These are phyloP conservation scores for Equus przewalskii DNA, from an alignment of 2,113 vertebrate species.

Conservation along the genomic window DNA sequence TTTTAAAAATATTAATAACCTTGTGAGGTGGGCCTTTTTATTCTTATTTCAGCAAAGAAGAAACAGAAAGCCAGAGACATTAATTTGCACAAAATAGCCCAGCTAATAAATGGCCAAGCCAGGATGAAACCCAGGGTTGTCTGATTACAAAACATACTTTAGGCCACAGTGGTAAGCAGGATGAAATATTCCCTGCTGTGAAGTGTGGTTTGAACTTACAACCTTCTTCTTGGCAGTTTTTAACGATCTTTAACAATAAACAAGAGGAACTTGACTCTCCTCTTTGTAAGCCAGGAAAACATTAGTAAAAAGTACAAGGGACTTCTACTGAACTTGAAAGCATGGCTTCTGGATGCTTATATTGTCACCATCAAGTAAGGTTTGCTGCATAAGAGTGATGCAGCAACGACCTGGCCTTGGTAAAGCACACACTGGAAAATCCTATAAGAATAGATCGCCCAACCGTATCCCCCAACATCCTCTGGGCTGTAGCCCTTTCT, in stretches of 20 bases:
- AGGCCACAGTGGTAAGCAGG: not conserved
- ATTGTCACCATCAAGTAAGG: not conserved
- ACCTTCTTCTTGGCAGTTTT: not conserved
- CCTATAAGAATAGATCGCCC: not conserved
- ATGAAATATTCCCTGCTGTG: not conserved
- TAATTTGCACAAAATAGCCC: not conserved
- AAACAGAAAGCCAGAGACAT: constrained; percentile 25
- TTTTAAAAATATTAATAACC: constrained; percentile 23
- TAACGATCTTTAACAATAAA: constrained; percentile 42
- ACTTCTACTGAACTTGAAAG: not conserved
- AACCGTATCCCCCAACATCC: not conserved
- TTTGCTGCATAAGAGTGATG: not conserved
- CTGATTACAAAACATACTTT: not conserved
- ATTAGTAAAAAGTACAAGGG: not conserved
- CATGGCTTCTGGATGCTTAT: not conserved
- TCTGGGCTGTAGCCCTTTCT: not conserved
- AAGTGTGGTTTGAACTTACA: constrained; percentile 36
- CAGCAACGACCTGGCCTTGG: not conserved
- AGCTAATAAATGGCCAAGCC: not conserved
- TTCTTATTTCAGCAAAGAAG: not conserved
- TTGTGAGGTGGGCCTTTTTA: not conserved
- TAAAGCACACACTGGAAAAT: not conserved
- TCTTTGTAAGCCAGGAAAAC: constrained; percentile 24
- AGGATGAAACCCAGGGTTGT: not conserved
- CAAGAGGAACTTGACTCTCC: not conserved